phyloP scores from a whole-genome alignment of 2,888 invertebrate genomes.

The Eulithis testata region DNA sequence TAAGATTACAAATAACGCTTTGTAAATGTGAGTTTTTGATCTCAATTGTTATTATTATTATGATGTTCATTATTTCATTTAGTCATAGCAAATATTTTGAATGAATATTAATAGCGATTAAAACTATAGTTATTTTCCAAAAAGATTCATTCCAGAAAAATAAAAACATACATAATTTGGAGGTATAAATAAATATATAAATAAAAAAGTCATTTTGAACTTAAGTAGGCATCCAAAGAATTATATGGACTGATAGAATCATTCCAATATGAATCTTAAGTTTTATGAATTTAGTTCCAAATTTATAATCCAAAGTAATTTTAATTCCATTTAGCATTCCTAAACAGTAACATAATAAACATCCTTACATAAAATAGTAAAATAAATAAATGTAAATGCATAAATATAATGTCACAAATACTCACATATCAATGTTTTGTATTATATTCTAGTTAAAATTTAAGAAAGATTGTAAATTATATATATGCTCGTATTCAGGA shows the following conservation, averaged over 20 bases:
- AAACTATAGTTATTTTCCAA: neutral
- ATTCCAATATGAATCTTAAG: constrained; percentile 49
- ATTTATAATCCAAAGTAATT: constrained; percentile 25
- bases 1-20: constrained; percentile 47
- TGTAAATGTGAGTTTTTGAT: constrained; percentile 67
- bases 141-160: neutral
- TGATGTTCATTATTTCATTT: constrained; percentile 9
- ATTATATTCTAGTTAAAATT: constrained; percentile 11
- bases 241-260: constrained; percentile 52
- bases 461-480: constrained; percentile 21
- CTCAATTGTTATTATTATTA: constrained; percentile 51
- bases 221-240: constrained; percentile 5
- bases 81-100: neutral
- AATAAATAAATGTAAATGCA: constrained; percentile 12
- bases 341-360: constrained; percentile 1
- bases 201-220: neutral
- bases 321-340: constrained; percentile 42
- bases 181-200: too few species aligned
- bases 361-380: neutral
- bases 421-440: constrained; percentile 58
- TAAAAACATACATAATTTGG: neutral
- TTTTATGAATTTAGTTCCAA: constrained; percentile 23
- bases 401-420: constrained; percentile 48
- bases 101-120: neutral
- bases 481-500: neutral